Percentiles rank a stretch among this genome's conserved stretches.
Conservation (phyloP, 1,140 invertebrate genomes). For the Drosophila quadrilineata region DNA sequence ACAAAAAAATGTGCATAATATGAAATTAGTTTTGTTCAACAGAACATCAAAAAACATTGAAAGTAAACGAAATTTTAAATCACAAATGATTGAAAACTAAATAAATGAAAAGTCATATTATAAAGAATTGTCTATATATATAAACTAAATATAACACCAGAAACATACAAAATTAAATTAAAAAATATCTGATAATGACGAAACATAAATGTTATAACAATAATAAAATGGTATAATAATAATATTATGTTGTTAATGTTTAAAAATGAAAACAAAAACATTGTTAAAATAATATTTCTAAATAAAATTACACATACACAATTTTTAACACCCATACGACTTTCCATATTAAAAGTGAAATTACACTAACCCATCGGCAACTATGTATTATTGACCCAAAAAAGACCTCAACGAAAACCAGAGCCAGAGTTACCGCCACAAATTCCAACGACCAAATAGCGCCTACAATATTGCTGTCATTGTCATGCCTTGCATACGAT, state of each 20-base stretch:
- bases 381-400: conserved; percentile 65
- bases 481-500: conserved; percentile 55
- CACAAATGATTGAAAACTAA: conserved; percentile 41
- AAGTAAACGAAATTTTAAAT: conserved; percentile 54
- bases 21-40: conserved; percentile 58
- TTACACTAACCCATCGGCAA: conserved; percentile 43
- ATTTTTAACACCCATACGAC: conserved; percentile 8
- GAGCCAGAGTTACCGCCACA: conserved; percentile 51
- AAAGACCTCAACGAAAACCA: conserved; percentile 30
- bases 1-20: conserved; percentile 44
- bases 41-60: conserved; percentile 21
- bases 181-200: conserved; percentile 32
- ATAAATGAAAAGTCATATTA: conserved; percentile 60
- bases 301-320: conserved; percentile 64
- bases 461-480: conserved; percentile 69
- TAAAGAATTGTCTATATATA: conserved; percentile 70
- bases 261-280: conserved; percentile 76
- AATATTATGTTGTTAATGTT: conserved; percentile 80
- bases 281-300: conserved; percentile 80
- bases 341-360: conserved; percentile 65
- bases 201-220: conserved; percentile 69
- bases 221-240: conserved; percentile 72
- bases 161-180: conserved; percentile 12
- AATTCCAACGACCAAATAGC: conserved; percentile 71
- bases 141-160: conserved; percentile 6